Base-by-base conservation (phyloP, 2,888 invertebrate species). In the Tortricodes alternella region DNA sequence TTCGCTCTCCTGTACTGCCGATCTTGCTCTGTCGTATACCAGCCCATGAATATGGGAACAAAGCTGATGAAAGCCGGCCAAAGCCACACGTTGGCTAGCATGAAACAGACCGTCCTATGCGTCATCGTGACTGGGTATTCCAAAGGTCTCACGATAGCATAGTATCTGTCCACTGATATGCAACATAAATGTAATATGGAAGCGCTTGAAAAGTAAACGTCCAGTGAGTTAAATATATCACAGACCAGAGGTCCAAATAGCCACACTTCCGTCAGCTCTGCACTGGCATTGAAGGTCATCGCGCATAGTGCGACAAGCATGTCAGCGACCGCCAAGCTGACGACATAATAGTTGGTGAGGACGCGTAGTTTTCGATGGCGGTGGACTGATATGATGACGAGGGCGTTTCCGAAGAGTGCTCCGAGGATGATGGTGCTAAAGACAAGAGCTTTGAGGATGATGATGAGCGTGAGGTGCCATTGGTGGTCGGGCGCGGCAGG, bases 321-420 rank as follows among this genome's bases (percentile, higher is more conserved):
- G 76, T 98, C 98, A 32, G 98, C 98, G 71, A 97, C 95, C 1
- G 98, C 98, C 58, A 98, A 86, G 49, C 97, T 97, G 68, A 98
- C 98, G 64, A 98, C 97, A 92, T 98, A 98, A 83, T 97, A 98
- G 85, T 98, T 98, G 46, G 98, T 98, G 75, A 97, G 96, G 62
- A 97, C 96, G 41, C 97, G 92, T 1, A 97, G 92, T 69, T 95
- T 94, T 38, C 96, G 92, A 78, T 96, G 96, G 39, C 96, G 92
- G 65, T 95, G 93, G 19, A 97, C 96, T 70, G 95, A 95, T 63
- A 95, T 94, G 68, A 97, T 96, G 70, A 98, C 98, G 64, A 98
- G 92, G 1, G 97, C 95, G 91, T 98, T 98, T 50, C 98, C 98
- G 53, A 98, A 92, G 13, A 97, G 94, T 23, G 98, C 98, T 64